Evolutionary conservation across 2,113 vertebrate genomes (phyloP), one percentile per base, ranked within the genome.

Genomic region (Malurus elegans): DNA sequence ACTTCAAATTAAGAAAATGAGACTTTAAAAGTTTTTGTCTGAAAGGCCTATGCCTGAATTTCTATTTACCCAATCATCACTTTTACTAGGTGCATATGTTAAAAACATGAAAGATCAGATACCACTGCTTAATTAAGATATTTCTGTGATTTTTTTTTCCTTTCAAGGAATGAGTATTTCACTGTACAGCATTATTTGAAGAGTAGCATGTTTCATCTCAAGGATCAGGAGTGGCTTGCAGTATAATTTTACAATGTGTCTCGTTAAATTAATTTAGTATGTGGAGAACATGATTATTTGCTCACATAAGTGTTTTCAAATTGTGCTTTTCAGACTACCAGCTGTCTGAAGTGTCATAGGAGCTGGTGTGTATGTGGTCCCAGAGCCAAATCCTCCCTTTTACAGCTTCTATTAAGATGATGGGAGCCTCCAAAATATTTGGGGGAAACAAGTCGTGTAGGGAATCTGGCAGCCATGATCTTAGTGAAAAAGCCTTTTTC

Each of bases 131-230:
- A 87, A 85, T 92, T 64, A 83, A 93, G 57, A 45, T 42, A 88
- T 80, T 91, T 70, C 51, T 73, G 38, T 83, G 26, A 20, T 14
- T 36, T 47, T 50, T 58, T 86, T 65, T 6, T 3, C 20, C 10
- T 38, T 78, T 67, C 20, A 17, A 56, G 36, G 70, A 79, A 32
- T 56, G 79, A 79, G 40, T 95, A 79, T 87, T 95, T 87, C 86
- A 91, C 48, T 69, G 20, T 64, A 69, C 60, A 84, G 40, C 18
- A 45, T 53, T 89, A 89, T 92, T 93, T 92, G 81, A 94, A 69
- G 89, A 95, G 66, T 92, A 95, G 48, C 38, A 40, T 44, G 66
- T 87, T 95, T 94, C 80, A 92, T 69, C 91, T 87, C 73, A 34
- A 67, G 81, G 86, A 75, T 86, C 67, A 17, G 12, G 61, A 67